A percentile compares a stretch with the other conserved stretches of the same genome.
Evolutionary conservation across 2,888 invertebrate species (phyloP).

Genomic region (Lissonota sp.): DNA sequence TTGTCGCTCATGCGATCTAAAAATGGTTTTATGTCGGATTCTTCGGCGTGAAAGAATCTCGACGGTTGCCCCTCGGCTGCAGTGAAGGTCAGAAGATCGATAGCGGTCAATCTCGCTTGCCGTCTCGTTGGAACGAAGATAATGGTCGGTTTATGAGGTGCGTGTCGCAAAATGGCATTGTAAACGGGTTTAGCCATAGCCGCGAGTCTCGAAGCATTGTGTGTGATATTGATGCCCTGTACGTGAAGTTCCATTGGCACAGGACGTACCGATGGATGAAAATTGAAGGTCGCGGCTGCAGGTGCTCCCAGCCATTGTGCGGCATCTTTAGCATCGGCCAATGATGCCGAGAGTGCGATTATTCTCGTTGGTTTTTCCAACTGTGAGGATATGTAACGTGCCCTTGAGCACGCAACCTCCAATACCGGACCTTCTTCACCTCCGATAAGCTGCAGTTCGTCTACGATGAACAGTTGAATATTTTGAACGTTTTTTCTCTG

Average conservation of each 20-base stretch:
- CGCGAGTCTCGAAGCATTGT: conserved; percentile 97
- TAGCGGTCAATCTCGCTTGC: conserved; percentile 96
- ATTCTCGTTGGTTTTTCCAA: conserved; percentile 95
- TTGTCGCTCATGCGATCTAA: conserved; percentile 94
- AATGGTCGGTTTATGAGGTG: conserved; percentile 93
- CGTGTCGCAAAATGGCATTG: conserved; percentile 94
- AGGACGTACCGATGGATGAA: conserved; percentile 98
- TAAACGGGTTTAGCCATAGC: conserved; percentile 99
- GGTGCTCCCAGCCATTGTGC: conserved; percentile 98
- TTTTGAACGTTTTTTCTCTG: conserved; percentile 99
- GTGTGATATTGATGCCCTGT: conserved; percentile 98
- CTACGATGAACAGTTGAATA: conserved; percentile 97
- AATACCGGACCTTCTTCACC: conserved; percentile 97
- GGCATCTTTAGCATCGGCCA: conserved; percentile 97
- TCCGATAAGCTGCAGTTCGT: conserved; percentile 96
- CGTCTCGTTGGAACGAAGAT: conserved; percentile 96
- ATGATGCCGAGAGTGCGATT: conserved; percentile 95
- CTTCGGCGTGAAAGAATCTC: conserved; percentile 95
- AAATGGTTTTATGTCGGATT: conserved; percentile 95
- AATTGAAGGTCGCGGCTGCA: conserved; percentile 97
- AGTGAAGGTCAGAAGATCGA: conserved; percentile 97
- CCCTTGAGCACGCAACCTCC: conserved; percentile 96
- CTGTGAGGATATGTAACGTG: conserved; percentile 97
- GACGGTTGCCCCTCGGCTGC: conserved; percentile 94
- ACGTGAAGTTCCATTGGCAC: conserved; percentile 98